Evolutionary conservation across 2,797 vertebrate genomes (phyloP), one percentile per base, ranked within the genome.

Genomic region (Coilia nasus): DNA sequence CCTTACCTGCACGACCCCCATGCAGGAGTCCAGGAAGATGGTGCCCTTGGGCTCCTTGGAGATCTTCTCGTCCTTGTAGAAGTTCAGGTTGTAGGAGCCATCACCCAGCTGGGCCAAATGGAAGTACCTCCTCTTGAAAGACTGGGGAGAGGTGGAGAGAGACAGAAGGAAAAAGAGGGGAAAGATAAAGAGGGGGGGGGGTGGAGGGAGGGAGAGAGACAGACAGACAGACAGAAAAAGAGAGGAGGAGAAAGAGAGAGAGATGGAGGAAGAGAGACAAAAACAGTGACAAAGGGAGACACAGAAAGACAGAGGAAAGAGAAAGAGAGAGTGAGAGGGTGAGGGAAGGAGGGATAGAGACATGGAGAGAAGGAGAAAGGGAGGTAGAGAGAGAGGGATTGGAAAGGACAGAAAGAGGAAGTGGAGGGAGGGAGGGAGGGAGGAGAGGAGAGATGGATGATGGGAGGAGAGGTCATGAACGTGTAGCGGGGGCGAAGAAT

Each of bases 51-150:
- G 98, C 81, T 99, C 98, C 91, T 98, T 99, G 85, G 97, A 98
- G 91, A 98, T 97, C 94, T 99, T 99, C 90, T 99, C 98, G 88
- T 99, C 98, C 94, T 99, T 99, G 91, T 99, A 99, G 94, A 99
- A 99, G 94, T 99, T 99, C 83, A 99, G 96, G 92, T 99, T 99
- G 94, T 99, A 99, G 64, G 98, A 99, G 86, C 98, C 98, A 88
- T 99, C 98, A 3, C 97, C 98, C 85, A 99, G 97, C 90, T 99
- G 98, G 86, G 97, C 96, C 91, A 99, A 93, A 91, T 99, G 97
- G 93, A 99, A 99, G 94, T 99, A 99, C 81, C 98, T 96, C 91
- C 98, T 97, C 93, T 99, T 99, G 94, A 99, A 99, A 82, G 98
- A 99, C 98, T 99, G 75, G 78, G 82, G 84, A 86, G 56, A 85